Percentiles rank a stretch among this genome's conserved stretches.
Conservation (phyloP, 2,888 invertebrate genomes). For the Epistrophella euchroma region DNA sequence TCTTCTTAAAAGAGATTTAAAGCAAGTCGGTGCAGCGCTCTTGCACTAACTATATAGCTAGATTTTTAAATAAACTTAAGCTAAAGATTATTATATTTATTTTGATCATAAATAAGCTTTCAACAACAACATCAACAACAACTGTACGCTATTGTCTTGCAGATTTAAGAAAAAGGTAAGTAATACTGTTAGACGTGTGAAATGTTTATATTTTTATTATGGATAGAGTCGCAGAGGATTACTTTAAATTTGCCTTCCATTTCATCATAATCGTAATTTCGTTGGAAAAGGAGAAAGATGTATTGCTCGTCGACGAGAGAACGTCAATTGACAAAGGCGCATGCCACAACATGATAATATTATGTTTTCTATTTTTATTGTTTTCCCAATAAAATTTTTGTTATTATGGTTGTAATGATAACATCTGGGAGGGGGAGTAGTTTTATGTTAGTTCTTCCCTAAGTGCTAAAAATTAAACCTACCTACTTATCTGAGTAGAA, state of each 20-base stretch:
- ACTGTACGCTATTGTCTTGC: slow-evolving; percentile 15
- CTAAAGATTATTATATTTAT: slow-evolving; percentile 44
- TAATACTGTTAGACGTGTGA: slow-evolving; percentile 4
- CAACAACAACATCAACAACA: not conserved
- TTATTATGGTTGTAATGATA: slow-evolving; percentile 40
- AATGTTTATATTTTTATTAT: slow-evolving; percentile 45
- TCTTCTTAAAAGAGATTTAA: not conserved
- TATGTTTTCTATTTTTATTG: slow-evolving; percentile 34
- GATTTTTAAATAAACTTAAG: slow-evolving; percentile 40
- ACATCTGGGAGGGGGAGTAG: not conserved
- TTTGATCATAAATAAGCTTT: slow-evolving; percentile 31
- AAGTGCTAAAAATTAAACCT: not conserved
- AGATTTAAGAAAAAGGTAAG: slow-evolving; percentile 50
- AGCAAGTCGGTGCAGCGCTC: slow-evolving; percentile 38
- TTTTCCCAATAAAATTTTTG: slow-evolving; percentile 33
- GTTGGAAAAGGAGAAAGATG: slow-evolving; percentile 6
- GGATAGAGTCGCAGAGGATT: slow-evolving; percentile 16
- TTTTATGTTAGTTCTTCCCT: slow-evolving; percentile 11
- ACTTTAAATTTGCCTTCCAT: slow-evolving; percentile 13
- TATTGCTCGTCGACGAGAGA: slow-evolving; percentile 7
- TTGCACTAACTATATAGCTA: slow-evolving; percentile 25
- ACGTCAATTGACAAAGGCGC: slow-evolving; percentile 56
- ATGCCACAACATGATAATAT: slow-evolving; percentile 54
- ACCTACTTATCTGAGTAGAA: not conserved
- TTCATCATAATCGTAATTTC: slow-evolving; percentile 27